Percentiles rank a stretch among this genome's conserved stretches.
These are phyloP conservation scores for Drosophila antonietae DNA, from an alignment of 2,888 invertebrate genomes.

Conservation along the genomic window DNA sequence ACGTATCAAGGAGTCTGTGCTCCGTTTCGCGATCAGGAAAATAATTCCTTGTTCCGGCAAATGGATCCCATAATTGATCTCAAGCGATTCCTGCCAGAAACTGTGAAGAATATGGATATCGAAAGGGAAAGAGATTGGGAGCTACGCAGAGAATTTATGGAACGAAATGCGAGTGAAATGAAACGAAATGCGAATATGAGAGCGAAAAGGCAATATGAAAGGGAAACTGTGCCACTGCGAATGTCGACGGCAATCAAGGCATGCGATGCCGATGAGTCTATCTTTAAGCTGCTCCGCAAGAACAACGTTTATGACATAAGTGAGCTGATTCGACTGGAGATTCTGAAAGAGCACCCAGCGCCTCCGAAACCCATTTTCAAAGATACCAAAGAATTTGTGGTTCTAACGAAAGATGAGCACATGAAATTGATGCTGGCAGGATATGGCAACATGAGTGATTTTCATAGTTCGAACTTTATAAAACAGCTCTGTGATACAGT, in stretches of 20 bases:
- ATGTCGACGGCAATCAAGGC: constrained; percentile 86
- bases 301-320: constrained; percentile 44
- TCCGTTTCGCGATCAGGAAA: constrained; percentile 88
- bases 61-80: constrained; percentile 87
- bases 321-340: constrained; percentile 21
- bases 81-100: constrained; percentile 82
- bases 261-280: constrained; percentile 90
- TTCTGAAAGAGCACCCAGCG: constrained; percentile 2
- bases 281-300: constrained; percentile 86
- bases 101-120: not conserved
- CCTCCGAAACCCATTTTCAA: not conserved
- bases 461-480: constrained; percentile 33
- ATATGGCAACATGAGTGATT: constrained; percentile 20
- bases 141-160: not conserved
- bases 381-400: not conserved
- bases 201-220: not conserved
- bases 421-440: not conserved
- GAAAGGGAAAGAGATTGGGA: not conserved
- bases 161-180: not conserved
- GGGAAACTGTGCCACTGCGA: constrained; percentile 68
- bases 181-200: not conserved
- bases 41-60: constrained; percentile 87
- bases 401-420: accelerated
- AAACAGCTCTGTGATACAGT: constrained; percentile 40
- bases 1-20: constrained; percentile 91